phyloP scores from a whole-genome alignment of 1,140 invertebrate species.

The Drosophila mojavensis region DNA sequence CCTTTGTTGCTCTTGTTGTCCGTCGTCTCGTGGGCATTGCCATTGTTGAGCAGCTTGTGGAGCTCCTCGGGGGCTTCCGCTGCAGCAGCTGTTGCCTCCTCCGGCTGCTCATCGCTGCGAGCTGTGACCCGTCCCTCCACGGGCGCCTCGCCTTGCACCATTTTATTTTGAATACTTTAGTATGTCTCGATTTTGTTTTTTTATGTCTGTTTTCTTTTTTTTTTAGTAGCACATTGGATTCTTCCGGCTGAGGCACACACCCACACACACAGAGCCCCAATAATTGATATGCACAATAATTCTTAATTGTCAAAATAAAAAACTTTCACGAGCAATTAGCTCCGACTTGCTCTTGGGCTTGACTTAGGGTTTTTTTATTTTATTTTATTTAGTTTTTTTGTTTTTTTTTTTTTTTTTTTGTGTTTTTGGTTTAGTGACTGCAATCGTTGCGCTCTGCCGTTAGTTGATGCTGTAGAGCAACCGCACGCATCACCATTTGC shows the following conservation, averaged over 20 bases:
- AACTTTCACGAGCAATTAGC: conserved; percentile 57
- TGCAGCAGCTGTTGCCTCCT: conserved; percentile 23
- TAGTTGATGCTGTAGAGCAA: conserved; percentile 31
- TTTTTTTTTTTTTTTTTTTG: not conserved
- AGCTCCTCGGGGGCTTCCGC: conserved; percentile 4
- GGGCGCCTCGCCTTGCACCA: conserved; percentile 63
- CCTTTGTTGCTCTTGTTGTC: conserved; percentile 4
- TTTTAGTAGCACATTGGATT: conserved; percentile 48
- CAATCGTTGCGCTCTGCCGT: not conserved
- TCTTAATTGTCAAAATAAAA: conserved; percentile 56
- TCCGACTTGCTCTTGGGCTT: conserved; percentile 4
- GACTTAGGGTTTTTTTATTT: not conserved
- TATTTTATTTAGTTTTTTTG: too few species aligned
- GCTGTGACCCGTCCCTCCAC: conserved; percentile 20
- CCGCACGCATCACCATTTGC: conserved; percentile 56
- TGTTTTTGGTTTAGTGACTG: not conserved
- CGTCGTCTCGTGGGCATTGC: conserved; percentile 41
- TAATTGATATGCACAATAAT: conserved; percentile 21
- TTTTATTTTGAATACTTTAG: conserved; percentile 8
- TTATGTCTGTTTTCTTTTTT: not conserved
- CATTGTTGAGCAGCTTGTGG: conserved; percentile 65
- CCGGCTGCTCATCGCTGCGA: not conserved
- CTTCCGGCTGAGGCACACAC: conserved; percentile 35
- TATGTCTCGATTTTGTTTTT: not conserved
- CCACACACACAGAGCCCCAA: conserved; percentile 15